Base-by-base conservation (phyloP, 2,888 invertebrate genomes). In the Camponotus fellah region DNA sequence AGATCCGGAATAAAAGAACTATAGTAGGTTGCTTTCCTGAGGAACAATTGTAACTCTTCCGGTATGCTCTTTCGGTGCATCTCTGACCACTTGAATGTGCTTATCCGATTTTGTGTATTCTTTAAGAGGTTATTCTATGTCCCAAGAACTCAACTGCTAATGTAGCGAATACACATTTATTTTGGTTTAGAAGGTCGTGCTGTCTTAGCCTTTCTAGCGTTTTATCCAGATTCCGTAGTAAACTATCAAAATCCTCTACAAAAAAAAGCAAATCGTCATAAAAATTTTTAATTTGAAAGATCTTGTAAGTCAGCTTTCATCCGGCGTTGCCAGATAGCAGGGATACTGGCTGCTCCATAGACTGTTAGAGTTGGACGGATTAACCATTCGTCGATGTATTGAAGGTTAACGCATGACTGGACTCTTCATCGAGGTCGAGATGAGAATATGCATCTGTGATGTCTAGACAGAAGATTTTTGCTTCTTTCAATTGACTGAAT, bases 351-450 rank as follows among this genome's bases (percentile, higher is more conserved):
- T 9, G 62, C 62, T 8, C 62, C 74, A 6, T 75, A 75, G 0
- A 75, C 74, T 8, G 74, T 34, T 49, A 49, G 46, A 0, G 21
- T 75, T 4, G 74, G 75, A 0, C 62, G 64, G 49, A 75, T 34
- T 8, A 75, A 2, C 3, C 62, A 34, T 49, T 46, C 26, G 62
- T 75, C 0, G 62, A 34, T 3, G 75, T 64, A 14, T 49, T 75
- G 4, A 75, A 12, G 5, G 34, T 75, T 34, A 74, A 9, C 2
- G 32, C 46, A 17, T 75, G 43, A 3, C 62, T 17, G 49, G 64
- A 60, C 1, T 64, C 21, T 3, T 75, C 43, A 17, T 58, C 72
- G 0, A 72, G 0, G 14, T 0, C 6, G 3, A 68, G 26, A 17
- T 72, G 72, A 0, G 58, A 3, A 26, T 26, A 72, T 1, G 60